phyloP scores from a whole-genome alignment of 2,797 vertebrate genomes.

The Ambastaia sidthimunki region DNA sequence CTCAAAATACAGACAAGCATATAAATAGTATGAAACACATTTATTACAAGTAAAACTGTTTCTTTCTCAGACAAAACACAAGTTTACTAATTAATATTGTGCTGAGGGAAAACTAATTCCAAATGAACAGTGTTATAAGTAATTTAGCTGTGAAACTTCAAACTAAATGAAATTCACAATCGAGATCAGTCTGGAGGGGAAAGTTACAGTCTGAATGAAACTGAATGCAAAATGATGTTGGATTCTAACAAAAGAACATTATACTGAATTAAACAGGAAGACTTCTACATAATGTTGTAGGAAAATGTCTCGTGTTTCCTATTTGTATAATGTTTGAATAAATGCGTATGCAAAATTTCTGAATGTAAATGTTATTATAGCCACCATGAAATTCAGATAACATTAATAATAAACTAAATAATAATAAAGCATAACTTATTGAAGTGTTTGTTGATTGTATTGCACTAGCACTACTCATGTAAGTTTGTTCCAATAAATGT shows the following conservation, averaged over 20 bases:
- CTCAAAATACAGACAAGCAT: too few relatives aligned
- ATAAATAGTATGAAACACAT: too few relatives aligned
- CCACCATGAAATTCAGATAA: neutral
- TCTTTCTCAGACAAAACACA: too few relatives aligned
- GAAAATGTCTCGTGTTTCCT: neutral
- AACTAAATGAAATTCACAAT: too few relatives aligned
- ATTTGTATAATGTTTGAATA: neutral
- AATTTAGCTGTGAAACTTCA: too few relatives aligned
- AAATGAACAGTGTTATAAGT: too few relatives aligned
- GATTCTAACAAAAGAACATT: neutral
- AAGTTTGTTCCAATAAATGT: neutral
- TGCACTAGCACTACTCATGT: neutral
- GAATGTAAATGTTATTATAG: neutral
- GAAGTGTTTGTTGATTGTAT: neutral
- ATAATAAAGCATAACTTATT: neutral
- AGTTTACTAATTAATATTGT: too few relatives aligned
- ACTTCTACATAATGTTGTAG: neutral
- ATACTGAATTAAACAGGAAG: neutral
- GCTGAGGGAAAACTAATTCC: too few relatives aligned
- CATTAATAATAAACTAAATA: neutral
- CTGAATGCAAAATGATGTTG: neutral
- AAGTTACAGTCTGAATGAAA: neutral
- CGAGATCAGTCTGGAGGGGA: neutral
- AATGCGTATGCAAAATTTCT: neutral
- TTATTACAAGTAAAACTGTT: too few relatives aligned